Evolutionary conservation across 2,797 vertebrate species (phyloP), one percentile per base, ranked within the genome.

Genomic region (Spatula versicolor): DNA sequence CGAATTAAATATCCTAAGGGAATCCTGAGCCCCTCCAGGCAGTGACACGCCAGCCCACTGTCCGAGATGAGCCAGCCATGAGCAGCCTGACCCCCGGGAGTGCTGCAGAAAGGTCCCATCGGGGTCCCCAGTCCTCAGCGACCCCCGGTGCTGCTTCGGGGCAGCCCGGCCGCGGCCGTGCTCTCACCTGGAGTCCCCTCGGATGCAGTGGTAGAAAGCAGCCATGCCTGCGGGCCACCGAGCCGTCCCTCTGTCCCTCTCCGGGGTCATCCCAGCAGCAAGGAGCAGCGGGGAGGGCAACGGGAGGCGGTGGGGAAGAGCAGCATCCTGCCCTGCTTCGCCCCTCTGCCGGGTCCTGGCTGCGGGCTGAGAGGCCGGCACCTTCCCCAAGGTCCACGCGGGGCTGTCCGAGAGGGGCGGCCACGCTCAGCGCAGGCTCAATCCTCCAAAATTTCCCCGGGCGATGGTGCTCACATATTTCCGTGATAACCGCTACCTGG

Each of bases 171-270:
- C 0, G 74, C 63, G 48, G 77, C 23, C 6, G 0, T 60, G 17
- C 0, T 80, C 94, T 96, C 86, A 98, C 96, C 97, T 98, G 91
- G 95, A 94, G 74, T 95, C 95, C 83, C 91, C 93, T 87, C 77
- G 94, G 96, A 98, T 17, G 84, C 97, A 97, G 39, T 93, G 94
- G 86, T 91, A 97, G 85, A 97, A 98, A 58, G 95, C 93, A 88
- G 96, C 85, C 97, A 97, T 97, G 94, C 92, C 97, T 94, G 55
- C 71, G 90, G 80, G 46, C 14, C 67, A 62, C 41, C 75, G 33
- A 86, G 17, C 45, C 1, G 73, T 60, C 75, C 4, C 20, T 20
- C 69, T 95, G 76, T 60, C 75, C 4, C 21, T 20, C 69, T 95
- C 95, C 93, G 37, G 37, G 59, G 25, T 94, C 88, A 96, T 96